Evolutionary conservation across 2,797 vertebrate species (phyloP).

Genomic region (Psittacula derbiana): DNA sequence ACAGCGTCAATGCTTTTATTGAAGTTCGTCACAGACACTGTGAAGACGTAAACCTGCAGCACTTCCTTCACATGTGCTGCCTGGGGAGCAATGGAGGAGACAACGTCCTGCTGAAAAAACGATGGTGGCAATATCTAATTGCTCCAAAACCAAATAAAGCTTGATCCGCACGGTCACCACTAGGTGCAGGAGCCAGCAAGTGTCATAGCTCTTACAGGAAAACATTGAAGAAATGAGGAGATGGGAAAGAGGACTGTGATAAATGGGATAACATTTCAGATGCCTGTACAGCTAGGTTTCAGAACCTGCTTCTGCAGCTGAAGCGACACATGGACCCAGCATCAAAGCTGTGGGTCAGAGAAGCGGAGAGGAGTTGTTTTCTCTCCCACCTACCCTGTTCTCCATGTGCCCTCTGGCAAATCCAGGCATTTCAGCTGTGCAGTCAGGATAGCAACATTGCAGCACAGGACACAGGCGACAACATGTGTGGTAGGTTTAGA

Average conservation of each 20-base stretch:
- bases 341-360: neutral
- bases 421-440: neutral
- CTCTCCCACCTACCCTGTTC: neutral
- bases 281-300: neutral
- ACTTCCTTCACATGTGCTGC: neutral
- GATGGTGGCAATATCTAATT: neutral
- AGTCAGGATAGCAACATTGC: neutral
- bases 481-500: neutral
- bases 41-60: neutral
- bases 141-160: neutral
- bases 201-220: neutral
- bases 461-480: neutral
- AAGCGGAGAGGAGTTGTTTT: neutral
- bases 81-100: neutral
- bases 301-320: neutral
- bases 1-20: accelerated
- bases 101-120: neutral
- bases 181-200: neutral
- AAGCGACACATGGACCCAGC: accelerated
- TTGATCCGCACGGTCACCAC: neutral
- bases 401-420: neutral
- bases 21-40: neutral
- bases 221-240: neutral
- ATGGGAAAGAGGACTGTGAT: neutral
- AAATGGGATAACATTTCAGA: neutral